Percentiles rank a stretch among this genome's conserved stretches.
Conservation (phyloP, 2,797 vertebrate species). For the Eospalax fontanierii region DNA sequence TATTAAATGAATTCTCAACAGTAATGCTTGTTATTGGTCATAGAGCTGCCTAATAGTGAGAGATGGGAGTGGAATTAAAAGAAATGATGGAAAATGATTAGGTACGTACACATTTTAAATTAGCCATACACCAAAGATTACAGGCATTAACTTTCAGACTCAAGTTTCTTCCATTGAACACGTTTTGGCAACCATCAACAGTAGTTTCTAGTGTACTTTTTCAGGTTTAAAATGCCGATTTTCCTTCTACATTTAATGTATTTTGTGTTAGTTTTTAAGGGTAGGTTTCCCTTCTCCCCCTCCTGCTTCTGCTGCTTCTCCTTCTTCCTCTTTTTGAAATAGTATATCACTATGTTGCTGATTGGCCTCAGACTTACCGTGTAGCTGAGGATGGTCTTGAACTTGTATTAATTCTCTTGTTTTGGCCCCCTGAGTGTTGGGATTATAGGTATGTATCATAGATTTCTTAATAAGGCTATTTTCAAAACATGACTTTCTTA, state of each 20-base stretch:
- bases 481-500: conserved; percentile 48
- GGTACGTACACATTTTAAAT: conserved; percentile 49
- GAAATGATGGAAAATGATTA: conserved; percentile 53
- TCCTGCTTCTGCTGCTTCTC: not conserved
- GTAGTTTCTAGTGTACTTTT: conserved; percentile 3
- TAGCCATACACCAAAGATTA: not conserved
- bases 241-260: not conserved
- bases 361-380: not conserved
- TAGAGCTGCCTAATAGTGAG: conserved; percentile 38
- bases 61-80: conserved; percentile 42
- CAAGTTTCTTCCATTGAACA: not conserved
- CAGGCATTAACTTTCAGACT: conserved; percentile 57
- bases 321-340: not conserved
- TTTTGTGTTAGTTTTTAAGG: conserved; percentile 8
- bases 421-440: not conserved
- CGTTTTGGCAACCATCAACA: not conserved
- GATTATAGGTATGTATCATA: not conserved
- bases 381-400: not conserved
- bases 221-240: conserved; percentile 1
- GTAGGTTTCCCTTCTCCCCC: not conserved
- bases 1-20: conserved; percentile 29
- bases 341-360: not conserved
- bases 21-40: conserved; percentile 20
- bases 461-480: conserved; percentile 32
- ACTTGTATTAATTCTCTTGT: not conserved